These are phyloP conservation scores for Sinocyclocheilus grahami DNA, from an alignment of 2,113 vertebrate species.

Conservation along the genomic window DNA sequence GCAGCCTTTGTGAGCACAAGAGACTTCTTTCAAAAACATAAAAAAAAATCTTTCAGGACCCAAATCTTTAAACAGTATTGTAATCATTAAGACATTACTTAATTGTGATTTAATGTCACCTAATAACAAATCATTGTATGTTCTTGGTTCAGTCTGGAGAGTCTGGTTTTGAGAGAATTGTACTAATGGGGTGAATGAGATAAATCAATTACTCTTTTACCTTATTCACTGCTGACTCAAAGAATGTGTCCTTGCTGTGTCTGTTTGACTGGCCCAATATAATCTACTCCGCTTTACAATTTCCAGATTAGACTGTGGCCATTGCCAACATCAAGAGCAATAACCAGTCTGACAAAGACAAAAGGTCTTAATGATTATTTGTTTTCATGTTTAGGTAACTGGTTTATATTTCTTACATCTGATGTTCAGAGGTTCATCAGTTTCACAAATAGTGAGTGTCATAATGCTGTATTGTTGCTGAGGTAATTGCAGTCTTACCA, in stretches of 20 bases:
- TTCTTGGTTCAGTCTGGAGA: background rate
- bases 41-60: rapidly evolving
- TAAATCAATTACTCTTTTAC: constrained; percentile 62
- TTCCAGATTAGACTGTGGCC: constrained; percentile 12
- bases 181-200: constrained; percentile 57
- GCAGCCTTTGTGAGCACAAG: background rate
- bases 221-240: constrained; percentile 65
- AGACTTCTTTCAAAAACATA: too few species aligned
- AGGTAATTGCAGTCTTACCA: background rate
- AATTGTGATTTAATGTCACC: background rate
- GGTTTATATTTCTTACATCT: background rate
- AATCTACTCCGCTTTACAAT: background rate
- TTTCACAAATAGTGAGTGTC: background rate
- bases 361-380: background rate
- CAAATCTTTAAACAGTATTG: too few species aligned
- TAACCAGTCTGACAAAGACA: background rate
- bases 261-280: background rate
- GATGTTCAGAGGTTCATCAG: background rate
- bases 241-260: constrained; percentile 54
- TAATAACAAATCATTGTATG: background rate
- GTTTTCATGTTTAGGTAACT: background rate
- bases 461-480: background rate
- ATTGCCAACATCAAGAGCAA: constrained; percentile 14
- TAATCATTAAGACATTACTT: too few species aligned
- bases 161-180: constrained; percentile 34